A percentile compares a stretch with the other conserved stretches of the same genome.
Evolutionary conservation across 2,888 invertebrate genomes (phyloP).

Genomic region (Temnothorax rugatulus): DNA sequence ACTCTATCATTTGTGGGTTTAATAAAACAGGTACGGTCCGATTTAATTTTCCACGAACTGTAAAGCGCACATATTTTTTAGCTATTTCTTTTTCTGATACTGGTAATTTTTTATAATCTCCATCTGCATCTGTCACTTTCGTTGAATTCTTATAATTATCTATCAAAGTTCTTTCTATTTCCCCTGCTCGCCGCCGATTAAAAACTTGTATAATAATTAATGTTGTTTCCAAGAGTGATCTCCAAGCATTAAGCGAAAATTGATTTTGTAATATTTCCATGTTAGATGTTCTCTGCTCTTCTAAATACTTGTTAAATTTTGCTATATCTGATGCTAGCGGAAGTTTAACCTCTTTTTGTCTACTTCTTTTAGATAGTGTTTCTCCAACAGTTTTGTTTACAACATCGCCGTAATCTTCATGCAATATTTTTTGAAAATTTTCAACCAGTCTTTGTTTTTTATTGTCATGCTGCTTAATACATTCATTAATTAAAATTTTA

Average conservation of each 20-base stretch:
- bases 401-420: not conserved
- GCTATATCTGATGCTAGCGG: not conserved
- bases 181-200: conserved; percentile 14
- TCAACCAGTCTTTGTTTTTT: conserved; percentile 1
- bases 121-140: not conserved
- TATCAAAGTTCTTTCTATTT: conserved; percentile 17
- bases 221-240: conserved; percentile 7
- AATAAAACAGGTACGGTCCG: not conserved
- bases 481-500: not conserved
- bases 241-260: conserved; percentile 1
- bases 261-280: not conserved
- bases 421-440: not conserved
- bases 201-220: conserved; percentile 7
- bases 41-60: conserved; percentile 18
- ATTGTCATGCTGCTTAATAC: not conserved
- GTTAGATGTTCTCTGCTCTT: not conserved
- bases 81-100: not conserved
- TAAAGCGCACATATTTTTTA: not conserved
- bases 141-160: conserved; percentile 1
- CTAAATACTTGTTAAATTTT: not conserved
- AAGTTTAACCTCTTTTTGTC: not conserved
- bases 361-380: not conserved
- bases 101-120: not conserved
- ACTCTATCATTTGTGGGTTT: not conserved
- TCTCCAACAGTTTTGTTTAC: conserved; percentile 8